Conservation (phyloP, 2,797 vertebrate genomes). For the Darevskia mixta region DNA sequence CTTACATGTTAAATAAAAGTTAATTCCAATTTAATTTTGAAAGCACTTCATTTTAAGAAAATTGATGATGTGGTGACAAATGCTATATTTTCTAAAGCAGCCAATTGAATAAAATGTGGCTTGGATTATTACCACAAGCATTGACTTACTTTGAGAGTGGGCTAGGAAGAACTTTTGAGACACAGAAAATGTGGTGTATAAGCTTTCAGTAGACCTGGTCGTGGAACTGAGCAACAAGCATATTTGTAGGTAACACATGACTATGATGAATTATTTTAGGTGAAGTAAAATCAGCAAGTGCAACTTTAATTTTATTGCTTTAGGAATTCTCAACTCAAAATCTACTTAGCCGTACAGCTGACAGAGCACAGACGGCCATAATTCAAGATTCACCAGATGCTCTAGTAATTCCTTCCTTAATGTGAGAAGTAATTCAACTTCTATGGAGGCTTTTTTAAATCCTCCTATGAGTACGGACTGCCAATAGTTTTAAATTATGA, state of each 20-base stretch:
- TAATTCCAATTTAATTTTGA: background rate
- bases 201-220: background rate
- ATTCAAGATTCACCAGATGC: slow-evolving; percentile 65
- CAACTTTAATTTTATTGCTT: slow-evolving; percentile 27
- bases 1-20: background rate
- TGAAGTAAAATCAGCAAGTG: background rate
- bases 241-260: background rate
- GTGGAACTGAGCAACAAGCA: background rate
- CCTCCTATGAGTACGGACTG: slow-evolving; percentile 48
- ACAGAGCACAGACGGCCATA: slow-evolving; percentile 12
- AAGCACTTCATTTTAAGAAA: background rate
- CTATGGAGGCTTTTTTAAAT: slow-evolving; percentile 59
- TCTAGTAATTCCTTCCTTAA: slow-evolving; percentile 61
- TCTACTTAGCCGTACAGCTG: slow-evolving; percentile 53
- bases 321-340: slow-evolving; percentile 51
- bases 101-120: background rate
- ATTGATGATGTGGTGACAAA: background rate
- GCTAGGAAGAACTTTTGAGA: background rate
- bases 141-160: background rate
- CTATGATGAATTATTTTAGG: background rate
- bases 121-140: background rate
- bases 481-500: slow-evolving; percentile 59
- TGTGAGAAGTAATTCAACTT: slow-evolving; percentile 67
- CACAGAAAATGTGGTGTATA: background rate
- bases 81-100: background rate